These are phyloP conservation scores for Carollia perspicillata DNA, from an alignment of 2,113 vertebrate genomes.

Conservation along the genomic window DNA sequence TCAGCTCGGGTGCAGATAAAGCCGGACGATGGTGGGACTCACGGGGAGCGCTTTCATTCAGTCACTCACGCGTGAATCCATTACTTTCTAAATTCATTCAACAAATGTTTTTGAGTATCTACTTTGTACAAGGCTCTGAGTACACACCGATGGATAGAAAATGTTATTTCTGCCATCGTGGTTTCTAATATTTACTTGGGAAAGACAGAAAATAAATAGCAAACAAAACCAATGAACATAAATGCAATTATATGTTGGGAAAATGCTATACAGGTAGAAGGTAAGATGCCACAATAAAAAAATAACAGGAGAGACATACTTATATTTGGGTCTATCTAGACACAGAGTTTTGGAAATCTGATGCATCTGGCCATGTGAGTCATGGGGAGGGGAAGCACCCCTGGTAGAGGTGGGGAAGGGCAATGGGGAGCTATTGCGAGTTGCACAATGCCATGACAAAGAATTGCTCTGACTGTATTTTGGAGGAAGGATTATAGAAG, in stretches of 20 bases:
- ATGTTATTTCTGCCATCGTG: not conserved
- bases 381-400: no score
- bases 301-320: not conserved
- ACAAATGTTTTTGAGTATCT: not conserved
- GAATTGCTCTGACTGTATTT: not conserved
- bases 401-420: not conserved
- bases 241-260: not conserved
- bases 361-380: not conserved
- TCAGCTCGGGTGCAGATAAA: not conserved
- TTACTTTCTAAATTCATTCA: not conserved
- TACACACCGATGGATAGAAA: not conserved
- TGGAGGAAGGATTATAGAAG: not conserved
- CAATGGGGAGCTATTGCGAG: fast-evolving
- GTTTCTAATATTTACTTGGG: not conserved
- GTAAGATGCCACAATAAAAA: not conserved
- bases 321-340: not conserved
- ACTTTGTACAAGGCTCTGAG: not conserved
- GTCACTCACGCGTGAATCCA: not conserved
- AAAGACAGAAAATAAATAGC: not conserved
- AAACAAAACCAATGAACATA: not conserved
- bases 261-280: not conserved
- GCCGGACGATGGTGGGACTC: not conserved
- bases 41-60: not conserved
- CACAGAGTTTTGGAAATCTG: not conserved
- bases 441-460: not conserved